Evolutionary conservation across 1,140 invertebrate genomes (phyloP), one percentile per base, ranked within the genome.

Genomic region (Harpegnathos saltator): DNA sequence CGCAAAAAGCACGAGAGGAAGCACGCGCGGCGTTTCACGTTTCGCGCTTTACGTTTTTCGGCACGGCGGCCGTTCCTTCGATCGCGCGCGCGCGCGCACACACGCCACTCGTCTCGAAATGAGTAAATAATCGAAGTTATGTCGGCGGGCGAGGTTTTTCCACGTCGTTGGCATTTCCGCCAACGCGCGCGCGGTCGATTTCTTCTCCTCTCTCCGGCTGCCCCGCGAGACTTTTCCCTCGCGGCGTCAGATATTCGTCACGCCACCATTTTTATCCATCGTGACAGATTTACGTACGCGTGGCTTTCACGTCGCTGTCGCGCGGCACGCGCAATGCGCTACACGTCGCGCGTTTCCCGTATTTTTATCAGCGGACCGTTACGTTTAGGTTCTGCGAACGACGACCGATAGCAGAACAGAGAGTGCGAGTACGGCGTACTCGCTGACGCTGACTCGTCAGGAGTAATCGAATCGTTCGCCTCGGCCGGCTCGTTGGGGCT

Each of bases 381-480:
- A 61, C 9, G 15, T n/a, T n/a, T n/a, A 61, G 66, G 26, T 84
- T 87, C 74, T 3, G 7, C 33, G 74, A 87, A 74, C 24, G 19
- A 56, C 15, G 24, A 59, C 22, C 56, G 50, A 83, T 62, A 77
- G 65, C 26, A 56, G 17, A 15, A 62, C 14, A 69, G 62, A 71
- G 54, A n/a, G 12, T 62, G 62, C 73, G 73, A 33, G 29, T 48
- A 54, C 66, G 56, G 33, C 33, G n/a, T n/a, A n/a, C n/a, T n/a
- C n/a, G n/a, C n/a, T n/a, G n/a, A n/a, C n/a, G n/a, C n/a, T n/a
- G n/a, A n/a, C n/a, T n/a, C n/a, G n/a, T n/a, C n/a, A n/a, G n/a
- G 29, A 78, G 54, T 77, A 86, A 72, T 87, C 84, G 59, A 87
- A 78, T 86, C 69, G 78, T 83, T 15, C 52, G 44, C 59, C 56